Evolutionary conservation across 2,888 invertebrate genomes (phyloP).

Genomic region (Lycophotia porphyrea): DNA sequence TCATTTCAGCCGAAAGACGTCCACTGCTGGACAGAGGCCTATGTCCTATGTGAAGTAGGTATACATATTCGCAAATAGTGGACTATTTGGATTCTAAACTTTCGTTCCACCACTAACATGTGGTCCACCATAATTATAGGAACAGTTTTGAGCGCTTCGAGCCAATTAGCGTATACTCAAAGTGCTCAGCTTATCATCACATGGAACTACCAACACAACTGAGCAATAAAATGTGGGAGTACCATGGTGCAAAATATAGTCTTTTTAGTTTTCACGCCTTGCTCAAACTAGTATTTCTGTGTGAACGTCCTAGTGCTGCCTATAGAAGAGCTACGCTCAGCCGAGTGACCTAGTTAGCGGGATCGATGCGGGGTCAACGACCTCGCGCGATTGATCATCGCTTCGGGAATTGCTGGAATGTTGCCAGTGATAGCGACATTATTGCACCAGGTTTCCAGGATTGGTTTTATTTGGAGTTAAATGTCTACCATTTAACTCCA

Average conservation of each 20-base stretch:
- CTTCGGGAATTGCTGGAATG: conserved; percentile 33
- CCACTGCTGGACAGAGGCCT: too few species aligned
- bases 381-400: conserved; percentile 56
- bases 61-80: too few species aligned
- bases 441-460: conserved; percentile 3
- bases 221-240: neutral
- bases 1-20: too few species aligned
- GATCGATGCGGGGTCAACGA: conserved; percentile 73
- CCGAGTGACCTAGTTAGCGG: conserved; percentile 72
- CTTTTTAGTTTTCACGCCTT: neutral
- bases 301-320: neutral
- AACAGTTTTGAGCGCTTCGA: too few species aligned
- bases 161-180: too few species aligned
- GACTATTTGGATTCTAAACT: too few species aligned
- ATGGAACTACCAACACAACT: neutral
- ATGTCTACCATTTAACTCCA: too few species aligned
- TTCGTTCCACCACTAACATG: too few species aligned
- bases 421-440: conserved; percentile 22
- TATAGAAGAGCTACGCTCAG: conserved; percentile 43
- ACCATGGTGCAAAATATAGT: neutral
- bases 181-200: neutral
- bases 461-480: neutral
- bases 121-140: too few species aligned
- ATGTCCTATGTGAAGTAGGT: too few species aligned
- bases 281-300: conserved; percentile 1